Evolutionary conservation across 92 coral and sea anemone genomes (phyloP).

Genomic region (Porites evermanni): DNA sequence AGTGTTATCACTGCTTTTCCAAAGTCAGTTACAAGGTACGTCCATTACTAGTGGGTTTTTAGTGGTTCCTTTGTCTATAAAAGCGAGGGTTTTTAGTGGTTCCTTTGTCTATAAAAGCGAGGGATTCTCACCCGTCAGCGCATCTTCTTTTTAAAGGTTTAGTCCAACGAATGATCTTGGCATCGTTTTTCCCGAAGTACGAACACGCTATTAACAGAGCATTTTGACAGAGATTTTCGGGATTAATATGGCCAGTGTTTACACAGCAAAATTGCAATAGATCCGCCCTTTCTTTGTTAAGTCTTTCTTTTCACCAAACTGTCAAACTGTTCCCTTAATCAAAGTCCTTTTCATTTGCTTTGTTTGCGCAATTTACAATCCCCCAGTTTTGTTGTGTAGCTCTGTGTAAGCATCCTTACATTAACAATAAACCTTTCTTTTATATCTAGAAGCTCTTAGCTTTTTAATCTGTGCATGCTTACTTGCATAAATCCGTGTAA

Average conservation of each 20-base stretch:
- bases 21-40: not conserved
- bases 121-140: not conserved
- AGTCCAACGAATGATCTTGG: not conserved
- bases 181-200: not conserved
- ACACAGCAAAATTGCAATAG: constrained; percentile 33
- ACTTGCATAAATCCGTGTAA: not conserved
- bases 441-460: not conserved
- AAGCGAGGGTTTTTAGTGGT: not conserved
- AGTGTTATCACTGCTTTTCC: not conserved
- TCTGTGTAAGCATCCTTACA: not conserved
- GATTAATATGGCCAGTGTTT: constrained; percentile 25
- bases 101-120: not conserved
- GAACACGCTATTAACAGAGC: constrained; percentile 7
- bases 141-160: too few species aligned
- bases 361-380: constrained; percentile 15
- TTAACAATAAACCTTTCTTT: not conserved
- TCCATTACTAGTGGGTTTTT: not conserved
- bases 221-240: constrained; percentile 15
- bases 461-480: not conserved
- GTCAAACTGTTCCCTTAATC: constrained; percentile 19
- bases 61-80: not conserved
- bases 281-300: constrained; percentile 25
- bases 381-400: not conserved
- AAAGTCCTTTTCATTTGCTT: not conserved
- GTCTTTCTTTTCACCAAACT: constrained; percentile 17